Conservation (phyloP, 2,888 invertebrate species). For the Polyploca ridens region DNA sequence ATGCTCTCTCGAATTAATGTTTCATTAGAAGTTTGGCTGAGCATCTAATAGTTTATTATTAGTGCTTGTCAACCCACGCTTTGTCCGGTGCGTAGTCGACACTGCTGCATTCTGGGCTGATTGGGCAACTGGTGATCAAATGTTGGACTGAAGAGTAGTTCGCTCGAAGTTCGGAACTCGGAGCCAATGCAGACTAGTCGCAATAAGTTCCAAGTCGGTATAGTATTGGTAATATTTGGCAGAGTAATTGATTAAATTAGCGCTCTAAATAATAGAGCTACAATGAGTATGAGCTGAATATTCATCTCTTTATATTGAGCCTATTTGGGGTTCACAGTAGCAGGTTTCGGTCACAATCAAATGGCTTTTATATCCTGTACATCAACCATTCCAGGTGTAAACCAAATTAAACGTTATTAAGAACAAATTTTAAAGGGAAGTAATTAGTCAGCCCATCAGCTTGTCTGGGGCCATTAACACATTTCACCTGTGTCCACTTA, state of each 20-base stretch:
- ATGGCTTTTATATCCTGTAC: too few species aligned
- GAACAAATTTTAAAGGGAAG: not conserved
- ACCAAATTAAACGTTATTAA: not conserved
- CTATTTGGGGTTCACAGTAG: not conserved
- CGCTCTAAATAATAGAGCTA: not conserved
- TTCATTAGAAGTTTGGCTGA: conserved; percentile 14
- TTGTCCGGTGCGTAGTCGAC: conserved; percentile 49
- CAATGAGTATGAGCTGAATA: too few species aligned
- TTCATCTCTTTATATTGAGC: too few species aligned
- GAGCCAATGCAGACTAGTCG: not conserved
- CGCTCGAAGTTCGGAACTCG: not conserved
- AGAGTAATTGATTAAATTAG: not conserved
- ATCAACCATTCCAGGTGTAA: not conserved
- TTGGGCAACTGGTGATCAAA: conserved; percentile 62
- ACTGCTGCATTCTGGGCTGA: conserved; percentile 68
- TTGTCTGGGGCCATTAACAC: not conserved
- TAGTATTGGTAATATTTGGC: not conserved
- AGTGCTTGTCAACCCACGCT: conserved; percentile 45
- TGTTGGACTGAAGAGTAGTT: conserved; percentile 32
- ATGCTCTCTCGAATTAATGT: not conserved
- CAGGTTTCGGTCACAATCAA: not conserved
- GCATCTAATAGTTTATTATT: conserved; percentile 40
- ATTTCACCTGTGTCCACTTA: conserved; percentile 4
- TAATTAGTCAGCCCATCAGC: not conserved
- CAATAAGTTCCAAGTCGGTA: not conserved